Percentiles rank a stretch among this genome's conserved stretches.
These are phyloP conservation scores for Entomobrya proxima DNA, from an alignment of 2,888 invertebrate species.

Conservation along the genomic window DNA sequence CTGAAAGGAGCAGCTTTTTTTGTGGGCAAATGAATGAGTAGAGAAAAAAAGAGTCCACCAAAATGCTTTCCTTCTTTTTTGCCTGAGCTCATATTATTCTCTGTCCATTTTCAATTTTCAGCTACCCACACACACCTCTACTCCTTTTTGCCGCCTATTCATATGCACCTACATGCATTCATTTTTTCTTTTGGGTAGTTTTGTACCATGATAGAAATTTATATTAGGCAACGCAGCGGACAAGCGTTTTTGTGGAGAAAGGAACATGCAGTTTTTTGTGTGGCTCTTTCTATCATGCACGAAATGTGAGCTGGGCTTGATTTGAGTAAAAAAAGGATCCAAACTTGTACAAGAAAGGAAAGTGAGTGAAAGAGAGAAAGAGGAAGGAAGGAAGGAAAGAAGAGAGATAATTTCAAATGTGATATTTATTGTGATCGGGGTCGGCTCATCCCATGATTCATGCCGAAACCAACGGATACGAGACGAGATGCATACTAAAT, in stretches of 20 bases:
- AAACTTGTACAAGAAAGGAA: neutral
- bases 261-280: neutral
- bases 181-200: neutral
- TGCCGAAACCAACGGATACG: constrained; percentile 44
- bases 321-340: neutral
- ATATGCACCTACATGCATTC: neutral
- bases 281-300: too few relatives aligned
- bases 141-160: neutral
- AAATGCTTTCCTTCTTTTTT: too few relatives aligned
- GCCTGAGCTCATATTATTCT: too few relatives aligned
- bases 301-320: constrained; percentile 1
- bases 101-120: too few relatives aligned
- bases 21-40: neutral
- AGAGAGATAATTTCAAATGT: constrained; percentile 53
- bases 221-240: neutral
- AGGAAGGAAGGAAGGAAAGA: constrained; percentile 42
- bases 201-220: neutral
- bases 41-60: neutral
- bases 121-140: neutral
- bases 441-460: constrained; percentile 58
- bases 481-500: constrained; percentile 48
- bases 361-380: too few relatives aligned
- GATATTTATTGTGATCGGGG: constrained; percentile 57
- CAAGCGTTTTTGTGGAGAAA: neutral
- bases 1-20: neutral